Evolutionary conservation across 2,113 vertebrate species (phyloP).

Genomic region (Telmatochromis bifrenatus): DNA sequence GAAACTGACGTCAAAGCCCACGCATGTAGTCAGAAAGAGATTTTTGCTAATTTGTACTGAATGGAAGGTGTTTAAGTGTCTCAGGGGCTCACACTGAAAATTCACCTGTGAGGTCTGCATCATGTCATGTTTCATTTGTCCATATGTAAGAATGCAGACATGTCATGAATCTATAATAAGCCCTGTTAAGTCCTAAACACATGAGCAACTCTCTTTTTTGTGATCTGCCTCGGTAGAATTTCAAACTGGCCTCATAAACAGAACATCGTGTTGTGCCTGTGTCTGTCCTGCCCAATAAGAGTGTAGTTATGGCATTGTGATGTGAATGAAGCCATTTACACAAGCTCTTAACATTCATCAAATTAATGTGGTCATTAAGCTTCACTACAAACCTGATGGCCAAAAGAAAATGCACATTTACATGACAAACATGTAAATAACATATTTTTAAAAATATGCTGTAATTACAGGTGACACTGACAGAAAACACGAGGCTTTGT

Average conservation of each 20-base stretch:
- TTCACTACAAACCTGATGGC: neutral
- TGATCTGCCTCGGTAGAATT: neutral
- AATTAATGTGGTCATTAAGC: neutral
- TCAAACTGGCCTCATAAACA: neutral
- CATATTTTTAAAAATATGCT: neutral
- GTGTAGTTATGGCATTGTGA: neutral
- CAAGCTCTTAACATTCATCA: neutral
- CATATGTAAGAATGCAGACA: neutral
- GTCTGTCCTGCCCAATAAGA: neutral
- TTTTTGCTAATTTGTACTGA: neutral
- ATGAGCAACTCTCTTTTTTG: neutral
- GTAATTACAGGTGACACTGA: neutral
- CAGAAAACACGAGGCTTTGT: neutral
- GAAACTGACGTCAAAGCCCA: neutral
- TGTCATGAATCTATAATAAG: neutral
- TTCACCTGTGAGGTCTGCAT: neutral
- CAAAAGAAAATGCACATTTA: neutral
- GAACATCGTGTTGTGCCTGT: neutral
- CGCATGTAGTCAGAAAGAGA: neutral
- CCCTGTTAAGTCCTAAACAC: neutral
- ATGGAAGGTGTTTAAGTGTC: neutral
- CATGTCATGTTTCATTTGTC: neutral
- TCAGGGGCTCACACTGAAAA: neutral
- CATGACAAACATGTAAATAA: neutral
- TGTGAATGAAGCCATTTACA: neutral